Percentiles rank a stretch among this genome's conserved stretches.
phyloP scores from a whole-genome alignment of 1,140 invertebrate species.

The Saxidomus purpurata region DNA sequence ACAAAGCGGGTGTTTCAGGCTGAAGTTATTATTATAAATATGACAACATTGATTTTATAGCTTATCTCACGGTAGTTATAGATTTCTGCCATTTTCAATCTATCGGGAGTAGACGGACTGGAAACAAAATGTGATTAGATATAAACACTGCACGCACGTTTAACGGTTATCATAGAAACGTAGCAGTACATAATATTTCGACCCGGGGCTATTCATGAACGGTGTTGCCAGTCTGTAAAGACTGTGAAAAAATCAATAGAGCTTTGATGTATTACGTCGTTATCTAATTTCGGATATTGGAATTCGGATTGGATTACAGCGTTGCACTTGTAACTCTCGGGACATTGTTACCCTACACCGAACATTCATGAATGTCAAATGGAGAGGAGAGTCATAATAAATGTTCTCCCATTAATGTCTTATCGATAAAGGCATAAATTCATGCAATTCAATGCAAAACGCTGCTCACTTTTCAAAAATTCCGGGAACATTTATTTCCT shows the following conservation, averaged over 20 bases:
- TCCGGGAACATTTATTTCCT: not conserved
- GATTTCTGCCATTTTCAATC: conserved; percentile 40
- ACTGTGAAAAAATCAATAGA: conserved; percentile 43
- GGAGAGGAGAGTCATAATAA: conserved; percentile 29
- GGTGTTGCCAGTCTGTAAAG: not conserved
- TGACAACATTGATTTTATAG: conserved; percentile 61
- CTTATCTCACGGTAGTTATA: conserved; percentile 56
- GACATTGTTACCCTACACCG: conserved; percentile 26
- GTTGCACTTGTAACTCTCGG: conserved; percentile 7
- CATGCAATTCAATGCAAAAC: not conserved
- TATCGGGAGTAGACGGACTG: conserved; percentile 47
- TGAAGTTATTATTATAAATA: conserved; percentile 47
- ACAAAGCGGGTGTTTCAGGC: conserved; percentile 42
- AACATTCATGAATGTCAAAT: conserved; percentile 41
- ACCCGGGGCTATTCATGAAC: conserved; percentile 10
- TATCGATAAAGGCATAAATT: conserved; percentile 43
- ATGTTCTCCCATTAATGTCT: conserved; percentile 51
- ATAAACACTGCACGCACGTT: conserved; percentile 32
- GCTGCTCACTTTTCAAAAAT: conserved; percentile 34
- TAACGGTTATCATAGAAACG: conserved; percentile 52
- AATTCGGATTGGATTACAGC: conserved; percentile 20
- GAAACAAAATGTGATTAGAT: conserved; percentile 60
- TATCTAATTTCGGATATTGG: conserved; percentile 63
- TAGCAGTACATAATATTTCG: conserved; percentile 43
- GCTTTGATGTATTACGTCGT: conserved; percentile 55